Evolutionary conservation across 2,797 vertebrate genomes (phyloP).

Genomic region (Phrynocephalus guinanensis): DNA sequence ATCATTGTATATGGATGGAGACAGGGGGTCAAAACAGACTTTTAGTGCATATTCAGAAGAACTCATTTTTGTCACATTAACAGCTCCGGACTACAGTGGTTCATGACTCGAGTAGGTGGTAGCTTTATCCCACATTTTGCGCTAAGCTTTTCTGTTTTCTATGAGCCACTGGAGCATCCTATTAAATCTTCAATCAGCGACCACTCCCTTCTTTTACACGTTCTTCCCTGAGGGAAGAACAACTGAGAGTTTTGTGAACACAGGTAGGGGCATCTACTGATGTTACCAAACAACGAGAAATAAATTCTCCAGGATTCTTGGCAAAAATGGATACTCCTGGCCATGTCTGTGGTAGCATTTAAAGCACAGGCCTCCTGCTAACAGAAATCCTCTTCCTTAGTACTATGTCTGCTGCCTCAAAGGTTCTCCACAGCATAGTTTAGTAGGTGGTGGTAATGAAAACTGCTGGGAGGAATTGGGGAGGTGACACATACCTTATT

Average conservation of each 20-base stretch:
- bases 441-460: too few relatives aligned
- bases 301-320: background rate
- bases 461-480: too few relatives aligned
- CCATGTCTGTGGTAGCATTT: background rate
- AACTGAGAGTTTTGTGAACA: background rate
- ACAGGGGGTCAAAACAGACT: background rate
- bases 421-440: background rate
- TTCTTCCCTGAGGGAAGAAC: background rate
- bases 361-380: background rate
- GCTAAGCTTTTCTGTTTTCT: too few relatives aligned
- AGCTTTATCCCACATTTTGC: too few relatives aligned
- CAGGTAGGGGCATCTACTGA: too few relatives aligned
- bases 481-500: background rate
- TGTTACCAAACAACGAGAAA: background rate
- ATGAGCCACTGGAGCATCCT: background rate
- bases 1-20: background rate
- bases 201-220: background rate
- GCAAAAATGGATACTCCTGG: background rate
- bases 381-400: too few relatives aligned
- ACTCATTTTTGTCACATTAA: background rate
- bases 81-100: too few relatives aligned
- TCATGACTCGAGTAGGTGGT: too few relatives aligned
- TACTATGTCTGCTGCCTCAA: too few relatives aligned
- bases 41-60: background rate
- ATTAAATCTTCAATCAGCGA: background rate